These are phyloP conservation scores for Periophthalmus magnuspinnatus DNA, from an alignment of 2,797 vertebrate genomes.

Conservation along the genomic window DNA sequence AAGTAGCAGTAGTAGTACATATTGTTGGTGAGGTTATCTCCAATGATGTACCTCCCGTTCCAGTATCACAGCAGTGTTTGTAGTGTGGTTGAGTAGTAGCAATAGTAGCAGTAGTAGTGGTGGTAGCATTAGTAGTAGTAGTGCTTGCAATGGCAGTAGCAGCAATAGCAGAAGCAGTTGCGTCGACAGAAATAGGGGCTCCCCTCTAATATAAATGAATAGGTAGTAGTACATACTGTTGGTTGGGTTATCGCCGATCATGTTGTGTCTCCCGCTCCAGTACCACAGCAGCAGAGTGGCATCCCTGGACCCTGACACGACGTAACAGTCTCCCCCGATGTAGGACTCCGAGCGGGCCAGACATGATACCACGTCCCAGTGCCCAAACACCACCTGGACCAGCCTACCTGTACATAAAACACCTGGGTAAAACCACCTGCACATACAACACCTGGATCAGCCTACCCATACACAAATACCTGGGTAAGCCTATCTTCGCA, in stretches of 20 bases:
- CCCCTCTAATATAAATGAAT: no score
- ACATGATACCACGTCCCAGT: slow-evolving; percentile 98
- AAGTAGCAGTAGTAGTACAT: not conserved
- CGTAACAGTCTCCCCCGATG: slow-evolving; percentile 97
- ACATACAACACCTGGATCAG: no score
- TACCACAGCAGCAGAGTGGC: slow-evolving; percentile 97
- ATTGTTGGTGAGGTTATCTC: no score
- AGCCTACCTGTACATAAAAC: slow-evolving; percentile 83
- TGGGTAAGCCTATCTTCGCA: no score
- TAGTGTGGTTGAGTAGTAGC: no score
- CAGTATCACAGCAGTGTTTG: no score
- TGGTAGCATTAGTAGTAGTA: no score
- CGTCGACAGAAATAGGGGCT: no score
- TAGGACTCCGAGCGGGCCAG: slow-evolving; percentile 95
- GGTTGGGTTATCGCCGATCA: slow-evolving; percentile 97
- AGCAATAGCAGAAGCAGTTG: no score
- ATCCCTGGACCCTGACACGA: slow-evolving; percentile 93
- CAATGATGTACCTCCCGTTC: no score
- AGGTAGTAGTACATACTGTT: slow-evolving; percentile 82
- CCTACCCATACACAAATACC: no score
- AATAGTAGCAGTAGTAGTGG: no score
- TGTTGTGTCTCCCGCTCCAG: slow-evolving; percentile 96
- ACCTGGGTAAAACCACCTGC: not conserved
- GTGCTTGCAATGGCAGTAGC: not conserved
- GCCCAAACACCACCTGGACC: slow-evolving; percentile 98